These are phyloP conservation scores for Antennarius striatus DNA, from an alignment of 2,113 vertebrate genomes.

Conservation along the genomic window DNA sequence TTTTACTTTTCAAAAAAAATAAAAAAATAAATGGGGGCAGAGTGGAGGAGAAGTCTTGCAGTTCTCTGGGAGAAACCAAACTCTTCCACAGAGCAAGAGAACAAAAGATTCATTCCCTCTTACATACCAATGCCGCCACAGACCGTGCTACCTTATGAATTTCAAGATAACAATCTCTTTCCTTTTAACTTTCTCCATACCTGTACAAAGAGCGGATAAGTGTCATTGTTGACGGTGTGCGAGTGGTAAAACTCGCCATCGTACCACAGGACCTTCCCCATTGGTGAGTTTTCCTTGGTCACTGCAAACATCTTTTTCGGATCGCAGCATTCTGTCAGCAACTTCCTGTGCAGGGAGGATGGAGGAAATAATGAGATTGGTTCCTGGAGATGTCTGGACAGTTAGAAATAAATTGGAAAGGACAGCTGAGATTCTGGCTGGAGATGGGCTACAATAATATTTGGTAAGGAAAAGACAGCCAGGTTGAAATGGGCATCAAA, in stretches of 20 bases:
- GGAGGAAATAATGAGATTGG: background rate
- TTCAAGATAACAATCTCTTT: background rate
- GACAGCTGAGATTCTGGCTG: background rate
- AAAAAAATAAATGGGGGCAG: no score
- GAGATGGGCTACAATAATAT: no score
- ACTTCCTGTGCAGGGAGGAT: slow-evolving; percentile 79
- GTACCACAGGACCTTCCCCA: slow-evolving; percentile 95
- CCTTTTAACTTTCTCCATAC: slow-evolving; percentile 62
- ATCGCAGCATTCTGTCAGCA: slow-evolving; percentile 90
- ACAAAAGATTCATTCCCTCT: background rate
- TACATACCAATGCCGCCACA: no score
- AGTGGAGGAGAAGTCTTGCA: background rate
- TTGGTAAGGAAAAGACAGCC: no score
- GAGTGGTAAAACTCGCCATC: slow-evolving; percentile 94
- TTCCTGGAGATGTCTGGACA: background rate
- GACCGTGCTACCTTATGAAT: background rate
- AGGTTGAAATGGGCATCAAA: background rate
- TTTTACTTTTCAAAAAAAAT: no score
- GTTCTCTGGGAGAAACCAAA: no score
- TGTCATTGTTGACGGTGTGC: slow-evolving; percentile 91
- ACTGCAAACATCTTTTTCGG: slow-evolving; percentile 88
- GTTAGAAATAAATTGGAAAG: no score
- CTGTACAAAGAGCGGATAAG: slow-evolving; percentile 90
- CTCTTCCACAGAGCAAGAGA: no score
- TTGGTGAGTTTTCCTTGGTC: slow-evolving; percentile 90